Base-by-base conservation (phyloP, 2,888 invertebrate species). In the Caenorhabditis afra region DNA sequence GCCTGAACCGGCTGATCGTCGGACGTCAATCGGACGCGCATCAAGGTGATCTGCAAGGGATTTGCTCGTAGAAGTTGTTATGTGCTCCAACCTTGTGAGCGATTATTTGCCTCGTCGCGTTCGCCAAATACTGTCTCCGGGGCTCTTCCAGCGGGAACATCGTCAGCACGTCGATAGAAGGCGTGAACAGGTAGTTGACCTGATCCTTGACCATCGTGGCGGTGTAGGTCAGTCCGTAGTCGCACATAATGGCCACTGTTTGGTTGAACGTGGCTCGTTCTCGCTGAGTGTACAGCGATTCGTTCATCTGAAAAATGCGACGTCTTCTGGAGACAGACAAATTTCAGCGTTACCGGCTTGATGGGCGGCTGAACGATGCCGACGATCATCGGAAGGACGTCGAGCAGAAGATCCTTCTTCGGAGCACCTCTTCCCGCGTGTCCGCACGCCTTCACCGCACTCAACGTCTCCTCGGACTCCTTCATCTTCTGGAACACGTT, bases 51-150 rank as follows among this genome's bases (percentile, higher is more conserved):
- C 76, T 75, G 29, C 53, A 74, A 41, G 7, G 39, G n/a, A 18
- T n/a, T 35, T 55, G 35, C 20, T 16, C 11, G 22, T 18, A 47
- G 7, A 18, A 7, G n/a, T n/a, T n/a, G n/a, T n/a, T n/a, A n/a
- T n/a, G n/a, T n/a, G n/a, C n/a, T n/a, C 16, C 16, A n/a, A 81
- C 82, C 59, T 82, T 79, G 41, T 79, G 92, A 0, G 95, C 93
- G 70, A 96, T 93, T 50, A 95, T 92, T 90, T 96, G 96, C 77
- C 94, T 93, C 20, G 94, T 93, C 8, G 94, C 93, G 84, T 94
- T 94, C 0, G 93, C 92, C 41, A 94, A 89, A 47, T 91, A 65
- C 8, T 57, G 52, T 10, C 85, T 55, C 52, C 64, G 52, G 16
- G 62, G 74, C 8, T 59, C 74, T 23, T 81, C 79, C 12, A 85